A percentile compares a stretch with the other conserved stretches of the same genome.
Conservation (phyloP, 2,113 vertebrate genomes). For the Gymnorhina tibicen region DNA sequence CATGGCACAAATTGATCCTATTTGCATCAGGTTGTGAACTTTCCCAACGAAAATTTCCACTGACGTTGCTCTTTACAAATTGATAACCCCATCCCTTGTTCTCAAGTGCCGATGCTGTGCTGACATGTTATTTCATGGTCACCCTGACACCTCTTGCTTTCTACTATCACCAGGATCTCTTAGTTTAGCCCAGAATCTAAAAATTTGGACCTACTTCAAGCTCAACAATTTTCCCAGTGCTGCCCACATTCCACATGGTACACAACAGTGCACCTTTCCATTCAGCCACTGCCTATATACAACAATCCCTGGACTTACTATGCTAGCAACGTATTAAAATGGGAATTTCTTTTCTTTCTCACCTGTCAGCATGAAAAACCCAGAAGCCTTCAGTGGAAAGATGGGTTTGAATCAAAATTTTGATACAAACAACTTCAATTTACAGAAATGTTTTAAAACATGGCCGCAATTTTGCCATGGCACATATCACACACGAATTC, state of each 20-base stretch:
- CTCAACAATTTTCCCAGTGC: neutral
- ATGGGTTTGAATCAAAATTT: neutral
- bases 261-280: neutral
- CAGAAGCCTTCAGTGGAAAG: neutral
- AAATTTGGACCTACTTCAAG: neutral
- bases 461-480: neutral
- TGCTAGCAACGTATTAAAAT: neutral
- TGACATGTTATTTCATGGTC: neutral
- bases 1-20: neutral
- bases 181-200: neutral
- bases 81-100: neutral
- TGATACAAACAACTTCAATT: neutral
- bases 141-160: neutral
- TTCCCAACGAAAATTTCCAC: neutral
- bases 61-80: neutral
- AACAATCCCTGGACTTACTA: neutral
- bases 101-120: neutral
- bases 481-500: neutral
- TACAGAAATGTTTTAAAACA: neutral
- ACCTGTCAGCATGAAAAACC: neutral
- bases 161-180: neutral
- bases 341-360: neutral
- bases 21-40: conserved; percentile 5
- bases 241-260: neutral
- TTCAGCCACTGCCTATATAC: neutral